Evolutionary conservation across 2,888 invertebrate species (phyloP).

Genomic region (Apotomis capreana): DNA sequence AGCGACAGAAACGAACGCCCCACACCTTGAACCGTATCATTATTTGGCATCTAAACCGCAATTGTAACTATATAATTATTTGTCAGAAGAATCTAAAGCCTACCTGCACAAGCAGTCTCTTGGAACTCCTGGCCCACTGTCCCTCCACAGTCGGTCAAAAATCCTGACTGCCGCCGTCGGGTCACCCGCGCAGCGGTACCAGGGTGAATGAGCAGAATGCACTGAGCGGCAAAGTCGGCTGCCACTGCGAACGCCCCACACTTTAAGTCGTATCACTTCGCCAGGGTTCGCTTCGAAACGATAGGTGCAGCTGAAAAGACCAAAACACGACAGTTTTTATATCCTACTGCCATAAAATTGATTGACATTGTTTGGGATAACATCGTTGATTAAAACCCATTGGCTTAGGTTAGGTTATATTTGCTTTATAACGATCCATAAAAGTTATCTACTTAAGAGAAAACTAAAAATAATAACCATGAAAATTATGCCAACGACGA

Average conservation of each 20-base stretch:
- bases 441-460: too few relatives aligned
- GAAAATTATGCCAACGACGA: too few relatives aligned
- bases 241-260: conserved; percentile 88
- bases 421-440: too few relatives aligned
- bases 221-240: conserved; percentile 84
- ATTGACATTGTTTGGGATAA: too few relatives aligned
- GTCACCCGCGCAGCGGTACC: conserved; percentile 88
- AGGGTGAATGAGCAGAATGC: conserved; percentile 86
- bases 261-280: conserved; percentile 89
- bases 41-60: too few relatives aligned
- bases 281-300: conserved; percentile 93
- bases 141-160: conserved; percentile 89
- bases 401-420: too few relatives aligned
- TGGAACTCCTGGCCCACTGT: conserved; percentile 85
- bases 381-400: too few relatives aligned
- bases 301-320: conserved; percentile 88
- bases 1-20: too few relatives aligned
- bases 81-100: not conserved
- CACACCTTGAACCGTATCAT: too few relatives aligned
- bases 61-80: not conserved
- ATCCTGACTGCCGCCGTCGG: conserved; percentile 88
- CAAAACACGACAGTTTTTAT: not conserved
- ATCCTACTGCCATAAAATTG: too few relatives aligned
- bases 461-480: too few relatives aligned
- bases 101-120: conserved; percentile 91